phyloP scores from a whole-genome alignment of 2,113 vertebrate species.

The Chaetorhynchus papuensis region DNA sequence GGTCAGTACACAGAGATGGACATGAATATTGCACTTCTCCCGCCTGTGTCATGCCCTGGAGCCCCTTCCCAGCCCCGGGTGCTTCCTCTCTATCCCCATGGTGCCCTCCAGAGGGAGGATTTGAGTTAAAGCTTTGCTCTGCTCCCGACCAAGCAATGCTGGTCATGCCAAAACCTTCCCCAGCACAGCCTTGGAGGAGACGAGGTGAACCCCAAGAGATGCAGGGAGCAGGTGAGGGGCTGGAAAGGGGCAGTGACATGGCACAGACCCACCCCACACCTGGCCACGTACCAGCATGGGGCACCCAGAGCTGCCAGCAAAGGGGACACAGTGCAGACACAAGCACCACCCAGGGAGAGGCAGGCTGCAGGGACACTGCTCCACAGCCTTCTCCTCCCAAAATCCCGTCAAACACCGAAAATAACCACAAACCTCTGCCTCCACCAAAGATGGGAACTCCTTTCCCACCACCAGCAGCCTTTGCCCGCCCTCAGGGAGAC shows the following conservation, averaged over 20 bases:
- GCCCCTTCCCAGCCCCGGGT: background rate
- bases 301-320: background rate
- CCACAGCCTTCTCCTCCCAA: background rate
- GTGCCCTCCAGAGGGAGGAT: background rate
- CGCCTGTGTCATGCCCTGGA: accelerated
- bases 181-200: background rate
- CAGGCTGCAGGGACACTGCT: background rate
- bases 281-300: accelerated
- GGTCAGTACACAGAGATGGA: background rate
- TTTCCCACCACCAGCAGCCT: background rate
- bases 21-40: constrained; percentile 31
- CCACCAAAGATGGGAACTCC: background rate
- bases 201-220: background rate
- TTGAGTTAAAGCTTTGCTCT: background rate
- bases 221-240: background rate
- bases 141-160: background rate
- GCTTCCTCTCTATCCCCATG: background rate
- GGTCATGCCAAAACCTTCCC: background rate
- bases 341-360: background rate
- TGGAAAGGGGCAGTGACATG: background rate
- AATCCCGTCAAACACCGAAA: background rate
- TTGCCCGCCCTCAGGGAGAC: background rate
- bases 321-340: background rate
- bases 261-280: background rate
- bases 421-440: background rate